Evolutionary conservation across 2,888 invertebrate genomes (phyloP), one percentile per base, ranked within the genome.

Genomic region (Boloria euphrosyne): DNA sequence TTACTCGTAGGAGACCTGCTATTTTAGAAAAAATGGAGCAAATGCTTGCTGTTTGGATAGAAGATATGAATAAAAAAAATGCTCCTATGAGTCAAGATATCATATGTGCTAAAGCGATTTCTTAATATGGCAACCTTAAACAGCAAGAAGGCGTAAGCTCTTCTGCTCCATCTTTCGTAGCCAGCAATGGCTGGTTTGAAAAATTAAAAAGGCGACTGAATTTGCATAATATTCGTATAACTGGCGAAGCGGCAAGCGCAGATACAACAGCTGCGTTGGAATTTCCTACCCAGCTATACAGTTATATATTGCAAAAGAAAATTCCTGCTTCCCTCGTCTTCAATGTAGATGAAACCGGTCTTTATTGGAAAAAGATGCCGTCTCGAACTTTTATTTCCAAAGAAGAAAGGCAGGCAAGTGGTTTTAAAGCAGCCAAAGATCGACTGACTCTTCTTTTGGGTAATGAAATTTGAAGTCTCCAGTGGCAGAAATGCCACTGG

Each of bases 401-500:
- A 22, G 61, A 69, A 67, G 70, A 71, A 61, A 49, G 73, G 59
- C 66, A 62, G 51, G 67, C 69, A 17, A 67, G 67, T 63, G 73
- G 74, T 52, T 80, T 75, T 68, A 76, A 78, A 70, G 76, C 70
- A 55, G 71, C 75, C n/a, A 77, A 78, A 73, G 74, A 78, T 68
- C 71, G 77, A 52, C 62, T 79, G 10, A 78, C 78, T 62, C 68
- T 80, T 65, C 68, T 77, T 51, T 65, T 80, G 59, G 74, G 77
- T 64, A 73, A 68, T 61, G n/a, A n/a, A n/a, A n/a, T n/a, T n/a
- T n/a, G n/a, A n/a, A n/a, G n/a, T n/a, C n/a, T n/a, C n/a, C n/a
- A n/a, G n/a, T n/a, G n/a, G n/a, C n/a, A n/a, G n/a, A n/a, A 79
- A 80, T 74, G 78, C 76, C 38, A 68, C 70, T 66, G 78, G 65